Conservation (phyloP, 2,888 invertebrate species). For the Tinea pellionella region DNA sequence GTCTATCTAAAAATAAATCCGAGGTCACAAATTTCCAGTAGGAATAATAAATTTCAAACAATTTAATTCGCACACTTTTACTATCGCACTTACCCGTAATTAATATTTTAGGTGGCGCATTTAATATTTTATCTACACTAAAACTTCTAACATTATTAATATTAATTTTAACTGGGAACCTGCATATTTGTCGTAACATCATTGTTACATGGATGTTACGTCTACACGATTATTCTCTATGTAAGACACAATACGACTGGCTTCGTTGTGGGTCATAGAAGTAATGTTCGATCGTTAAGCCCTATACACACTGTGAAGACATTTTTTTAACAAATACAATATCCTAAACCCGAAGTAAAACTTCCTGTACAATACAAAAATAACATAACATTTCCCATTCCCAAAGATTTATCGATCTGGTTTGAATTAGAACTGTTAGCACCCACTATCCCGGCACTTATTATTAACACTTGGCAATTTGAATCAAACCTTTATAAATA, state of each 20-base stretch:
- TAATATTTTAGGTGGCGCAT: conserved; percentile 60
- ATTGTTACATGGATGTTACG: conserved; percentile 1
- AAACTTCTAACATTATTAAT: conserved; percentile 30
- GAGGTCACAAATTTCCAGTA: neutral
- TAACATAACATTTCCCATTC: no score
- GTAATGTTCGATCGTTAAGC: neutral
- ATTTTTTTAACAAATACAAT: no score
- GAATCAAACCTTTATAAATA: no score
- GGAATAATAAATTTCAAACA: neutral
- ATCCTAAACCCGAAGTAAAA: no score
- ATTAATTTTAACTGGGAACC: conserved; percentile 30
- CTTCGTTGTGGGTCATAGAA: conserved; percentile 22
- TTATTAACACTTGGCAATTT: no score
- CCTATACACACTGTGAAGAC: neutral
- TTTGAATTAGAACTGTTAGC: no score
- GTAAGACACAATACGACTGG: conserved; percentile 41
- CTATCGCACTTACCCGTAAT: conserved; percentile 62
- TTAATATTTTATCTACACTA: conserved; percentile 24
- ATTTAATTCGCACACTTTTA: neutral
- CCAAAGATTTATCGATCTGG: no score
- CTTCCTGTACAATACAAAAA: no score
- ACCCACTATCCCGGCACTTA: no score
- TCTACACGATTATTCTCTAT: conserved; percentile 37
- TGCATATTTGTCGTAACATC: conserved; percentile 37
- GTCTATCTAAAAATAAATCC: neutral